A percentile compares a stretch with the other conserved stretches of the same genome.
These are phyloP conservation scores for Pelodiscus sinensis DNA, from an alignment of 2,113 vertebrate species.

Conservation along the genomic window DNA sequence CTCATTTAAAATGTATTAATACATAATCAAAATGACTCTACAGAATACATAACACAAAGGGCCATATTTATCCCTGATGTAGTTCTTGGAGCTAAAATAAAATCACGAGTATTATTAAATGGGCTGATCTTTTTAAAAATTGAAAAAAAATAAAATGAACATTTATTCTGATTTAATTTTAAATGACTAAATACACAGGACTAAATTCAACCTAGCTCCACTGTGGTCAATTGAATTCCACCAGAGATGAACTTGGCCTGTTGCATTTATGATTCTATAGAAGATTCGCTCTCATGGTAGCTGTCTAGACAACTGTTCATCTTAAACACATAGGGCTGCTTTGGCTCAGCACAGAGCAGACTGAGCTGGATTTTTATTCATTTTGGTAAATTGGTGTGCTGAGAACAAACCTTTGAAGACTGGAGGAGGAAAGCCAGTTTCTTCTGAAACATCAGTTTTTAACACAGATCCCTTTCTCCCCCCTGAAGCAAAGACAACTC, in stretches of 20 bases:
- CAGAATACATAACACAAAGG: not conserved
- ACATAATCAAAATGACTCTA: not conserved
- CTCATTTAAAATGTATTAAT: not conserved
- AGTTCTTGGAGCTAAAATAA: not conserved
- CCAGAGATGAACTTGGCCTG: not conserved
- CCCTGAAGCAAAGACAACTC: conserved; percentile 8
- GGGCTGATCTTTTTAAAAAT: not conserved
- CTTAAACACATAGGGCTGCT: not conserved
- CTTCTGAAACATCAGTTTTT: not conserved
- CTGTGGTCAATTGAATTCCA: not conserved
- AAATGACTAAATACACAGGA: not conserved
- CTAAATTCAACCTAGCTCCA: not conserved
- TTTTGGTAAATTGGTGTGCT: not conserved
- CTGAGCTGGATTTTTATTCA: not conserved
- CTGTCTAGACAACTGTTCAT: not conserved
- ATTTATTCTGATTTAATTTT: not conserved
- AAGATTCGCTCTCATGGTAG: not conserved
- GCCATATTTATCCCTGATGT: not conserved
- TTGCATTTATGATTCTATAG: not conserved
- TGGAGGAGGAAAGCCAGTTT: not conserved
- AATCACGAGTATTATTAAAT: not conserved
- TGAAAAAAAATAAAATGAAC: not conserved
- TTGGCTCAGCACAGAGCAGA: not conserved
- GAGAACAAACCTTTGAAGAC: not conserved
- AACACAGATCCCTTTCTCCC: not conserved